These are phyloP conservation scores for Caenorhabditis sp. DNA, from an alignment of 2,888 invertebrate genomes.

Conservation along the genomic window DNA sequence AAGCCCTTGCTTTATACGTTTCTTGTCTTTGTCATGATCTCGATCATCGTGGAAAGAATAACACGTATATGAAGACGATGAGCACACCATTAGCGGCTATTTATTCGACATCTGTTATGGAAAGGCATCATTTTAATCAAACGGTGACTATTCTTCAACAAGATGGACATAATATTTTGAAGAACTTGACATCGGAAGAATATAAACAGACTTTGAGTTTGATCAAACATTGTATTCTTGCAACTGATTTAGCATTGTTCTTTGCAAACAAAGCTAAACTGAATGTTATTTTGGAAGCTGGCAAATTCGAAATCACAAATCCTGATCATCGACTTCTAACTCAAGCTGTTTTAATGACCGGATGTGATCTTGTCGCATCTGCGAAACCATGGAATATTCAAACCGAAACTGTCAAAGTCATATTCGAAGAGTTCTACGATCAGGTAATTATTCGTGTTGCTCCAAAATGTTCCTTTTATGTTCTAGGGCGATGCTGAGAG, in stretches of 20 bases:
- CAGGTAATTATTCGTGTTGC: slow-evolving; percentile 74
- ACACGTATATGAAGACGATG: slow-evolving; percentile 82
- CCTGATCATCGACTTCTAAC: slow-evolving; percentile 78
- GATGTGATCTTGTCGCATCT: slow-evolving; percentile 83
- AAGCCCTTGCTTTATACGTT: slow-evolving; percentile 80
- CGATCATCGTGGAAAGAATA: slow-evolving; percentile 86
- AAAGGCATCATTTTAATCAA: slow-evolving; percentile 88
- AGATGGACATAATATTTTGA: slow-evolving; percentile 87
- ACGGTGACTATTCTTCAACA: slow-evolving; percentile 85
- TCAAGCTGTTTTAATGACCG: slow-evolving; percentile 84
- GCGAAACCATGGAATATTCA: slow-evolving; percentile 86
- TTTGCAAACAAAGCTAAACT: slow-evolving; percentile 78
- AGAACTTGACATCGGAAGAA: slow-evolving; percentile 59
- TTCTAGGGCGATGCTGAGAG: slow-evolving; percentile 79
- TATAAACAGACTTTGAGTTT: slow-evolving; percentile 78
- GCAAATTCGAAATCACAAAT: slow-evolving; percentile 78
- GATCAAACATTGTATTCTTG: slow-evolving; percentile 84
- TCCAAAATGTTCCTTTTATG: too few species aligned
- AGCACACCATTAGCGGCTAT: slow-evolving; percentile 84
- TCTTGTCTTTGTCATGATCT: slow-evolving; percentile 85
- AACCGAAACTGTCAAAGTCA: slow-evolving; percentile 82
- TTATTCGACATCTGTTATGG: slow-evolving; percentile 86
- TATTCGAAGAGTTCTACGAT: slow-evolving; percentile 84
- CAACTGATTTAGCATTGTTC: slow-evolving; percentile 84
- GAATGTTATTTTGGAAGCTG: slow-evolving; percentile 49